Evolutionary conservation across 2,888 invertebrate genomes (phyloP), one percentile per base, ranked within the genome.

Genomic region (Ophion slaviceki): DNA sequence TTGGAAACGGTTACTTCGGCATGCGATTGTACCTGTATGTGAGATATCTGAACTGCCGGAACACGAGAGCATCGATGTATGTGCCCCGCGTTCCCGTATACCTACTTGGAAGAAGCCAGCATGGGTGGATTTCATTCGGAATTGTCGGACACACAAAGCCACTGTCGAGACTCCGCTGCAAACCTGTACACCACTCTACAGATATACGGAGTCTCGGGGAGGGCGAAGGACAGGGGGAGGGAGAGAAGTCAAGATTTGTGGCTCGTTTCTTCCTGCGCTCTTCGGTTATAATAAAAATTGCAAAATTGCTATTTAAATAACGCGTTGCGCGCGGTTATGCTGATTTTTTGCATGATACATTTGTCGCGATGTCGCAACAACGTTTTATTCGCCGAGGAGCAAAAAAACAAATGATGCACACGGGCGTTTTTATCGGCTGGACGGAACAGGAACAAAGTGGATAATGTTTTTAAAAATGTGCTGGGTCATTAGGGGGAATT

Each of bases 251-350:
- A 62, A 81, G 83, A 86, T 84, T 83, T 84, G 86, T 84, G 80
- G 83, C 62, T 81, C n/a, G 61, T 64, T 78, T 81, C 80, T 81
- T 84, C 83, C 80, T 70, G 82, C 68, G 76, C 53, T 80, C 10
- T 64, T n/a, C 83, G 59, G 75, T 75, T 81, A 83, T 78, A 70
- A 84, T 84, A 28, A 84, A 86, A 83, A 74, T 78, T 86, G 81
- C 80, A 79, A 86, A 86, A 86, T 81, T 78, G 62, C 77, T 66
- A 71, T 86, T 84, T 84, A 81, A 86, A 86, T 83, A 81, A 84
- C 66, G 24, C 68, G 80, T 78, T n/a, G 28, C 64, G 45, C 32
- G 68, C 72, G 24, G 24, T 84, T 81, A 78, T 78, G 64, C 80
- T 45, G 28, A 61, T 36, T 36, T 78, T 86, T 86, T 81, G 62